Percentiles rank a stretch among this genome's conserved stretches.
These are phyloP conservation scores for Benitochromis conjunctus DNA, from an alignment of 2,113 vertebrate genomes.

Conservation along the genomic window DNA sequence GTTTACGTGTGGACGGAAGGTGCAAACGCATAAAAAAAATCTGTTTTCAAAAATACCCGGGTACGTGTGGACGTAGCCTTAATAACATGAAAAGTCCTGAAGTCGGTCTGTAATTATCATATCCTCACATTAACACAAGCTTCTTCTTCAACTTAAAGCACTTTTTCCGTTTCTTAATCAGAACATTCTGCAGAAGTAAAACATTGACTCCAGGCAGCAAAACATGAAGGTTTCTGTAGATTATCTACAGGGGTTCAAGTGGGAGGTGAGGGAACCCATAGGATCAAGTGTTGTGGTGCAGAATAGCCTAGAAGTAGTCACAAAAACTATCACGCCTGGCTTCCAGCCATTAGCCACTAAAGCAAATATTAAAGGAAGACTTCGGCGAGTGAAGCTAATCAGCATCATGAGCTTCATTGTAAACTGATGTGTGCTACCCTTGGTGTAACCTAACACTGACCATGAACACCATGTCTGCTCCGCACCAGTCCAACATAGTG, in stretches of 20 bases:
- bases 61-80: no score
- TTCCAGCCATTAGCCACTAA: no score
- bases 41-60: no score
- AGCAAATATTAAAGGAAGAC: not conserved
- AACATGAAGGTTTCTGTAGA: not conserved
- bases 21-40: no score
- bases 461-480: not conserved
- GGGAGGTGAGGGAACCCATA: not conserved
- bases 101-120: not conserved
- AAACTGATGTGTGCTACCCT: not conserved
- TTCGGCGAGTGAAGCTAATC: not conserved
- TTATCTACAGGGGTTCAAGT: not conserved
- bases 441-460: not conserved
- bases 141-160: not conserved
- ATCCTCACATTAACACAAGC: not conserved
- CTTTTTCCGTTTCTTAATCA: not conserved
- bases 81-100: not conserved
- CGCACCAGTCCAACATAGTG: not conserved
- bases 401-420: not conserved
- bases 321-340: not conserved
- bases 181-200: not conserved
- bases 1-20: no score
- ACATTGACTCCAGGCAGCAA: not conserved
- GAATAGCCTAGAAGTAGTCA: accelerated
- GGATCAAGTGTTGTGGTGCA: not conserved